Evolutionary conservation across 2,797 vertebrate species (phyloP), one percentile per base, ranked within the genome.

Genomic region (Fratercula arctica): DNA sequence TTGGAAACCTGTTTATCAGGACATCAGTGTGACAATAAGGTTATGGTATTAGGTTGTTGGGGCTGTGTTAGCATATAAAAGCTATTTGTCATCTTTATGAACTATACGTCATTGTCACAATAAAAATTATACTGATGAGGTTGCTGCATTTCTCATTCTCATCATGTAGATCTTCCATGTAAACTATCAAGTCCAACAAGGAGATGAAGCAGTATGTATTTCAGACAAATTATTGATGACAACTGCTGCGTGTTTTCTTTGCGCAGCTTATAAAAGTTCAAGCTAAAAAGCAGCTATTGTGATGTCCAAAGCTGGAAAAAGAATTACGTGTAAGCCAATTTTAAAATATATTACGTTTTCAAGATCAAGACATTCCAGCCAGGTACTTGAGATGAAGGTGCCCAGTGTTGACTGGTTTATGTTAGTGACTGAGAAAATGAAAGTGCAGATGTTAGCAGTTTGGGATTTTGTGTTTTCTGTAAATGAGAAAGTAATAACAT

Each of bases 1-100:
- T 89, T 93, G 76, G 45, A 78, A 94, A 70, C 75, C 20, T 95
- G 45, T 96, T 93, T 94, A 76, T 93, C 61, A 53, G 93, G 67
- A 76, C 43, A 81, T 78, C 53, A 90, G 6, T 67, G 81, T 94
- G 67, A 80, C 45, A 91, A 41, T 28, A 25, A 35, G 81, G 28
- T 88, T 95, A 54, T 60, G 88, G 82, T 85, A 85, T 17, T 92
- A 41, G 46, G 39, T 51, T 86, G 10, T 45, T 89, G 24, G 54
- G 33, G 14, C 39, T 93, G 15, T 70, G 51, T 61, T 4, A 7
- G 24, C 74, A 53, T 81, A 46, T 75, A 78, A 84, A 83, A 84
- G 13, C 25, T 85, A 53, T 91, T 96, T 93, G 54, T 90, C 85
- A 80, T 82, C n/a, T 89, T 91, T 92, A 82, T 7, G 3, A 89